Evolutionary conservation across 2,888 invertebrate species (phyloP), one percentile per base, ranked within the genome.

Genomic region (Chrysina gloriosa): DNA sequence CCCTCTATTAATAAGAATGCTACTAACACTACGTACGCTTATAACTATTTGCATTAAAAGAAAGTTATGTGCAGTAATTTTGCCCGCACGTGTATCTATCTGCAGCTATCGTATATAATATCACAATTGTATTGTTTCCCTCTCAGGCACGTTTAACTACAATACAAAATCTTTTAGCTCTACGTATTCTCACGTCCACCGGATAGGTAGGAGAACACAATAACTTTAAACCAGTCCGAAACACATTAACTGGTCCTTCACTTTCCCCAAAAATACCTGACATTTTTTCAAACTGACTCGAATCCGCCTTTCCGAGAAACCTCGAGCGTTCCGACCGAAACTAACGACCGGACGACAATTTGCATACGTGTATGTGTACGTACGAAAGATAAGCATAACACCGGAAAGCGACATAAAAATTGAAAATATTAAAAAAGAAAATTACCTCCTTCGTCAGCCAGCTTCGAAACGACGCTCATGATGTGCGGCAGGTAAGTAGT

Each of bases 391-490:
- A 9, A 45, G 3, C 14, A 3, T 21, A 3, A 45, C 45, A 16
- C 6, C 7, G 1, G 45, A 45, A 6, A 6, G 2, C 7, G 21
- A 45, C 19, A 19, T n/a, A 45, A 45, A 19, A 16, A 19, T 2
- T 3, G 14, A 42, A 14, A 7, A 25, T 25, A 27, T 9, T 4
- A 50, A 45, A 45, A 58, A 31, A 50, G 27, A 42, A 34, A n/a
- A 79, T 82, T 81, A 86, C 86, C 86, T 73, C 79, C 76, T 75
- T 85, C 85, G 61, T 85, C 84, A 19, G 84, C 84, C 48, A 86
- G 76, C 69, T 79, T 79, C 54, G 80, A 77, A 74, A 87, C 81
- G 36, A 85, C 81, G 68, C 83, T 81, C 78, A 88, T 83, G 11
- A 88, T 85, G 27, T 81, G 80, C 54, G 82, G 81, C 50, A 85